phyloP scores from a whole-genome alignment of 2,797 vertebrate genomes.

The Eidolon dupreanum region DNA sequence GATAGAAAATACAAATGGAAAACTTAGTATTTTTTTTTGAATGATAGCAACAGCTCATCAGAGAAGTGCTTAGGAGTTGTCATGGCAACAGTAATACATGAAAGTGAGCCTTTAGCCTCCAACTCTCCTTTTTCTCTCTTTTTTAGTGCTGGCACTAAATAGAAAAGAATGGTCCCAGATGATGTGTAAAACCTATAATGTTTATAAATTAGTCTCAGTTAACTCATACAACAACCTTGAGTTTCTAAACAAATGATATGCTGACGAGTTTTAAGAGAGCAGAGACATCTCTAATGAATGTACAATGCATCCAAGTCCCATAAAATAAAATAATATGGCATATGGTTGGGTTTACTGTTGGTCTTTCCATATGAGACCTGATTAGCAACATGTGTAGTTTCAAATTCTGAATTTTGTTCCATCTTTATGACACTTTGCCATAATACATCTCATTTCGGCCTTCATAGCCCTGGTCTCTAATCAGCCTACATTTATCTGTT shows the following conservation, averaged over 20 bases:
- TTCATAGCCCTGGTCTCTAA: not conserved
- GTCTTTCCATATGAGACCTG: not conserved
- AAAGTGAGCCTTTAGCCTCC: constrained; percentile 57
- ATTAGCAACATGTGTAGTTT: not conserved
- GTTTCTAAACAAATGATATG: constrained; percentile 63
- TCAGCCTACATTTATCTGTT: not conserved
- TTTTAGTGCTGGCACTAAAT: constrained; percentile 32
- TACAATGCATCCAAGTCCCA: constrained; percentile 19
- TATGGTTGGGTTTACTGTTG: constrained; percentile 39
- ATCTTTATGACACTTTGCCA: not conserved
- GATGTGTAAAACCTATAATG: constrained; percentile 51
- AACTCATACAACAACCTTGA: constrained; percentile 42
- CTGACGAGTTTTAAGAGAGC: constrained; percentile 62
- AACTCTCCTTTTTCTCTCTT: constrained; percentile 45
- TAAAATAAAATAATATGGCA: constrained; percentile 35
- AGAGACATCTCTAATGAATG: constrained; percentile 60
- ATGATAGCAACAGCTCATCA: constrained; percentile 80
- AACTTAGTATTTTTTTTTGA: constrained; percentile 79
- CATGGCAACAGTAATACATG: constrained; percentile 67
- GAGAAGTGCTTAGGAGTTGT: constrained; percentile 71
- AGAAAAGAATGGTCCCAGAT: constrained; percentile 53
- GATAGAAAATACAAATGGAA: constrained; percentile 79
- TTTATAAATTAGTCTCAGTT: constrained; percentile 67
- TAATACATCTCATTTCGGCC: not conserved
- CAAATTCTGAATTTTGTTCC: not conserved